phyloP scores from a whole-genome alignment of 2,888 invertebrate genomes.

The Sinotaia quadrata region DNA sequence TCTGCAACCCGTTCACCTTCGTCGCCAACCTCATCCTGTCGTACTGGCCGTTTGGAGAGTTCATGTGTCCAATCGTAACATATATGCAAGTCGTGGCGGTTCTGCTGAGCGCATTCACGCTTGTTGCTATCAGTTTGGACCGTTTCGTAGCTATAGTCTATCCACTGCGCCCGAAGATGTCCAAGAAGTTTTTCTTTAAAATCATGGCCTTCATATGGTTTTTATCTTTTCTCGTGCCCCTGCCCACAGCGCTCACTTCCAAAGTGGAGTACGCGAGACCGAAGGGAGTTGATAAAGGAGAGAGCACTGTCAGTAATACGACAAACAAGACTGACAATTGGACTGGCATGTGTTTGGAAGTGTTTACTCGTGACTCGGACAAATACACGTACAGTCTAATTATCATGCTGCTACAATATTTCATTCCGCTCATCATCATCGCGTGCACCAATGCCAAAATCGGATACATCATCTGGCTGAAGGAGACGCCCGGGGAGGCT shows the following conservation, averaged over 20 bases:
- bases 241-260: slow-evolving; percentile 83
- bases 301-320: neutral
- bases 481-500: slow-evolving; percentile 89
- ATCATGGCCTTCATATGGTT: slow-evolving; percentile 83
- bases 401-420: slow-evolving; percentile 86
- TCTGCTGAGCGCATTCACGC: slow-evolving; percentile 89
- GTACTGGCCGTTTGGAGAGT: slow-evolving; percentile 90
- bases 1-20: slow-evolving; percentile 76
- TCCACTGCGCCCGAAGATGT: slow-evolving; percentile 86
- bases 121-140: slow-evolving; percentile 92
- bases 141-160: slow-evolving; percentile 93
- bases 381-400: slow-evolving; percentile 79
- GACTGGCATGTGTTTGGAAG: slow-evolving; percentile 50
- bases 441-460: slow-evolving; percentile 90
- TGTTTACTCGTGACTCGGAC: slow-evolving; percentile 40
- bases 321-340: slow-evolving; percentile 9
- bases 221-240: slow-evolving; percentile 84
- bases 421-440: slow-evolving; percentile 85
- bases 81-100: slow-evolving; percentile 79
- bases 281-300: neutral
- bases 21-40: slow-evolving; percentile 84
- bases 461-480: slow-evolving; percentile 89
- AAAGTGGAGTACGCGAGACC: slow-evolving; percentile 32
- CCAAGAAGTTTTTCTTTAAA: slow-evolving; percentile 80
- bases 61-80: slow-evolving; percentile 87